phyloP scores from a whole-genome alignment of 2,113 vertebrate genomes.

The Pomatostomus ruficeps region DNA sequence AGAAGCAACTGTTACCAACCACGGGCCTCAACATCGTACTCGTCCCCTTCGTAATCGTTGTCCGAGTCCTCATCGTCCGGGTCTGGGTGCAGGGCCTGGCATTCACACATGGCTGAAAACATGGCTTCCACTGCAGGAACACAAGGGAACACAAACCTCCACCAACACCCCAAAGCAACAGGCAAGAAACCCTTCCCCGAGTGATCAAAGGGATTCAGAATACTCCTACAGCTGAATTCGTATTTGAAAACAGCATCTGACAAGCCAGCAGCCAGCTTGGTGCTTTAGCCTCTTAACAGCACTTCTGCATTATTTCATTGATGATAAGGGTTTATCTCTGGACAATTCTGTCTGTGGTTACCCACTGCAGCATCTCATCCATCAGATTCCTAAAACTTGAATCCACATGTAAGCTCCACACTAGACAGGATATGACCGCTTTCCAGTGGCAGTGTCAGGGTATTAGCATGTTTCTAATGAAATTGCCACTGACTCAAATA shows the following conservation, averaged over 20 bases:
- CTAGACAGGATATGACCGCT: fast-evolving
- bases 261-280: background rate
- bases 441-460: background rate
- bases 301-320: background rate
- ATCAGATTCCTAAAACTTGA: background rate
- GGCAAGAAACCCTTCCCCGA: background rate
- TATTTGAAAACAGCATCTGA: background rate
- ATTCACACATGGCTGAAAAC: conserved; percentile 97
- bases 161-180: background rate
- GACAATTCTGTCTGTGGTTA: background rate
- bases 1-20: conserved; percentile 71
- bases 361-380: background rate
- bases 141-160: background rate
- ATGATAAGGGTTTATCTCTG: background rate
- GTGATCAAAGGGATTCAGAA: background rate
- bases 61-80: conserved; percentile 91
- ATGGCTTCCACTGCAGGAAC: conserved; percentile 85
- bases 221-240: fast-evolving
- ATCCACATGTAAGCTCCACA: background rate
- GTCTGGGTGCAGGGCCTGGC: conserved; percentile 94
- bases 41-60: conserved; percentile 89
- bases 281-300: background rate
- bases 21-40: conserved; percentile 90
- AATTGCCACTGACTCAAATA: background rate
- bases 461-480: background rate